Evolutionary conservation across 1,140 invertebrate genomes (phyloP).

Genomic region (Elymnias hypermnestra): DNA sequence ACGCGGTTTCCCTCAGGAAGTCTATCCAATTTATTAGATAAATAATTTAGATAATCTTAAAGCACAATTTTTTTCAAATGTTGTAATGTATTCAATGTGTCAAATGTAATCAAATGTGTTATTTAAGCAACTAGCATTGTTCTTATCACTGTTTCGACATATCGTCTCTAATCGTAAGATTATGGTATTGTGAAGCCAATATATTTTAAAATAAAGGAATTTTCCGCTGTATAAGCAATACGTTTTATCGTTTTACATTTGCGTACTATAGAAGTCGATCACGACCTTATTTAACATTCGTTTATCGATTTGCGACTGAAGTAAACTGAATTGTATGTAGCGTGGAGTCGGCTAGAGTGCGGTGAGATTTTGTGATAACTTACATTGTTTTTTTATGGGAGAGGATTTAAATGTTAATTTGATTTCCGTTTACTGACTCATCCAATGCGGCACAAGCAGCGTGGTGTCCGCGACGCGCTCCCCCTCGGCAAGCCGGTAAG

Average conservation of each 20-base stretch:
- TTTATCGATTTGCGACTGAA: slow-evolving; percentile 63
- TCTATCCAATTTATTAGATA: slow-evolving; percentile 55
- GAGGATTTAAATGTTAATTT: no score
- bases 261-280: slow-evolving; percentile 50
- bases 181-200: slow-evolving; percentile 74
- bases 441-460: slow-evolving; percentile 62
- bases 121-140: slow-evolving; percentile 63
- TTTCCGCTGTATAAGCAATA: slow-evolving; percentile 72
- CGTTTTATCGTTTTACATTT: slow-evolving; percentile 69
- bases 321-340: slow-evolving; percentile 66
- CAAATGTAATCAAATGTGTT: slow-evolving; percentile 56
- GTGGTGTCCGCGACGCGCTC: slow-evolving; percentile 48
- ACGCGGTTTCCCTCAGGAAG: slow-evolving; percentile 72
- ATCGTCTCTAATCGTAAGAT: slow-evolving; percentile 70
- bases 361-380: slow-evolving; percentile 41
- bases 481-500: slow-evolving; percentile 47
- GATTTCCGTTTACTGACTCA: slow-evolving; percentile 66
- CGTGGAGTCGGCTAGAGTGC: slow-evolving; percentile 63
- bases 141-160: slow-evolving; percentile 72
- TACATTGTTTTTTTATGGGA: no score
- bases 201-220: slow-evolving; percentile 76
- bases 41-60: slow-evolving; percentile 45
- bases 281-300: slow-evolving; percentile 56
- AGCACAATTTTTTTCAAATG: slow-evolving; percentile 48
- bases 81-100: slow-evolving; percentile 64